Conservation (phyloP, 2,888 invertebrate species). For the Xestia rhomboidea region DNA sequence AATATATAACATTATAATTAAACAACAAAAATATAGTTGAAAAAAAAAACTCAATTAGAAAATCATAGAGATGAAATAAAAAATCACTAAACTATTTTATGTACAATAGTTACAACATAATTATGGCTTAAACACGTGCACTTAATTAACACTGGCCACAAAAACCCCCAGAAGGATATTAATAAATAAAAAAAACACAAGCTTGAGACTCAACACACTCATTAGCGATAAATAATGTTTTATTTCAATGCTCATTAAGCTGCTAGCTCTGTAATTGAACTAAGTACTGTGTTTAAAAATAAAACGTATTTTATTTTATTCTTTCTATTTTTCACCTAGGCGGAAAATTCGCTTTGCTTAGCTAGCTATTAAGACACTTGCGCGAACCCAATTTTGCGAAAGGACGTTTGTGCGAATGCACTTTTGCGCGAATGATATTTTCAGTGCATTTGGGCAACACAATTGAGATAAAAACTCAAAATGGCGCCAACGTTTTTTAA, state of each 20-base stretch:
- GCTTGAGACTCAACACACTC: constrained; percentile 25
- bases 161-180: background rate
- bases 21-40: background rate
- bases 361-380: background rate
- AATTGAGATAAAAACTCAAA: background rate
- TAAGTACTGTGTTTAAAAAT: background rate
- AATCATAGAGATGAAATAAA: background rate
- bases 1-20: too few species aligned
- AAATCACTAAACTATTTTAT: background rate
- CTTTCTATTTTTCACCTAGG: background rate
- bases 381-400: too few species aligned
- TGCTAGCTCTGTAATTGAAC: constrained; percentile 6
- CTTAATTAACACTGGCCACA: background rate
- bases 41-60: background rate
- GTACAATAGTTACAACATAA: background rate
- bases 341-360: background rate
- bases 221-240: constrained; percentile 31
- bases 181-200: constrained; percentile 1
- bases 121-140: background rate
- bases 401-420: background rate
- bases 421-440: background rate
- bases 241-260: constrained; percentile 5
- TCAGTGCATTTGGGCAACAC: background rate
- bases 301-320: background rate
- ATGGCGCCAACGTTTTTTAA: background rate